Percentiles rank a stretch among this genome's conserved stretches.
Conservation (phyloP, 2,797 vertebrate species). For the Ptychadena robeensis region DNA sequence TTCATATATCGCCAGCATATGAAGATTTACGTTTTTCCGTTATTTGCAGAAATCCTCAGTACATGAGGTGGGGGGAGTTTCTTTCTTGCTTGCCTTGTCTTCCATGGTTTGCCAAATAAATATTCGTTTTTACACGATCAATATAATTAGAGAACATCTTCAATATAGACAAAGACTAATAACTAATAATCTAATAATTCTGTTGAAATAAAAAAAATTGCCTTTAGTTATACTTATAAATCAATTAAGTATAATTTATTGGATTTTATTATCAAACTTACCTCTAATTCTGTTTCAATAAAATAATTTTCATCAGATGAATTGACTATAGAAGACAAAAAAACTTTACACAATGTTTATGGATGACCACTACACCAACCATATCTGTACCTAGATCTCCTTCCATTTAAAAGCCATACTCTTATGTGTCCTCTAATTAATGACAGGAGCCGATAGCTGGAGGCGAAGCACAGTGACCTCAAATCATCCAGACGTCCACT, state of each 20-base stretch:
- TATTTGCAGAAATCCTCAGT: too few species aligned
- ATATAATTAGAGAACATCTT: too few species aligned
- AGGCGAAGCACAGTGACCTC: constrained; percentile 52
- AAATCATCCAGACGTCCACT: constrained; percentile 51
- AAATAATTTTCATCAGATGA: neutral
- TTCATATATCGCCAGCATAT: too few species aligned
- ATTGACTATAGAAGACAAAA: neutral
- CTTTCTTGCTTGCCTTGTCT: too few species aligned
- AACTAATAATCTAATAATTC: too few species aligned
- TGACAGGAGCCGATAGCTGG: constrained; percentile 47
- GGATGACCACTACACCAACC: constrained; percentile 1
- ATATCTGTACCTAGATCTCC: constrained; percentile 10
- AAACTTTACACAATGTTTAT: neutral
- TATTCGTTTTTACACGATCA: too few species aligned
- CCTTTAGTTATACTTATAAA: too few species aligned
- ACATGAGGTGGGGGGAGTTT: too few species aligned
- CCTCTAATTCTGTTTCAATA: neutral
- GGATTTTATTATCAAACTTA: neutral
- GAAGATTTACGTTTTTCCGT: too few species aligned
- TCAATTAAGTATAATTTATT: neutral
- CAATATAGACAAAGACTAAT: too few species aligned
- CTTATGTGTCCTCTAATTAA: constrained; percentile 51
- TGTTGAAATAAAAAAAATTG: too few species aligned
- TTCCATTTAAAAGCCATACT: constrained; percentile 10
- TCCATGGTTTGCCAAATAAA: too few species aligned